Evolutionary conservation across 2,113 vertebrate genomes (phyloP).

Genomic region (Meleagris gallopavo): DNA sequence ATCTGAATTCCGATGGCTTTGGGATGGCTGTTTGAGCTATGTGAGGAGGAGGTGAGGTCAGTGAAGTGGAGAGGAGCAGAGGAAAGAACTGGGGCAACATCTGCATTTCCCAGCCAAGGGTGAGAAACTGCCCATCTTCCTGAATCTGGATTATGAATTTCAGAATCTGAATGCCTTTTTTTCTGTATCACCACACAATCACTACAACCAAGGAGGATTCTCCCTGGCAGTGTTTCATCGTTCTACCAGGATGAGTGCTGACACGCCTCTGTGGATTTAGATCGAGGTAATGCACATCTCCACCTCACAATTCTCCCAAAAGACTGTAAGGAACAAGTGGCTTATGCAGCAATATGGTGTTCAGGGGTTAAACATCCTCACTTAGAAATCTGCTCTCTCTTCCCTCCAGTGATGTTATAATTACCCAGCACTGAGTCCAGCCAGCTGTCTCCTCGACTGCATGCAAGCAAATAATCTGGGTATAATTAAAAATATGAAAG

Average conservation of each 20-base stretch:
- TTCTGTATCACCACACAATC: neutral
- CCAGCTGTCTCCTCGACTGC: neutral
- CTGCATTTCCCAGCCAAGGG: neutral
- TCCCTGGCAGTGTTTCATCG: neutral
- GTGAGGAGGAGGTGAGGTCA: neutral
- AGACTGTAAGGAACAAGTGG: neutral
- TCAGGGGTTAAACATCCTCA: neutral
- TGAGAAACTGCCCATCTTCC: neutral
- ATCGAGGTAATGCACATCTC: neutral
- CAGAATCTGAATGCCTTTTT: accelerated
- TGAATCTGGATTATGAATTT: neutral
- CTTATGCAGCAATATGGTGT: neutral
- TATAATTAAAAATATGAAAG: neutral
- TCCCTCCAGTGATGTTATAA: neutral
- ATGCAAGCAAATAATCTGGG: neutral
- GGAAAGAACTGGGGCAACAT: neutral
- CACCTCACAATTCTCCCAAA: neutral
- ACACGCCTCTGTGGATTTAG: neutral
- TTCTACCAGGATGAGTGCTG: neutral
- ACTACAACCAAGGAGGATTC: neutral
- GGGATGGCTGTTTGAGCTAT: neutral
- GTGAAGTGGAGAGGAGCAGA: neutral
- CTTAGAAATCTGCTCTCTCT: neutral
- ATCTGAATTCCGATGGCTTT: neutral
- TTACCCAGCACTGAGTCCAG: neutral